Percentiles rank a stretch among this genome's conserved stretches.
These are phyloP conservation scores for Gastracanthus pulcherrimus DNA, from an alignment of 2,888 invertebrate genomes.

Conservation along the genomic window DNA sequence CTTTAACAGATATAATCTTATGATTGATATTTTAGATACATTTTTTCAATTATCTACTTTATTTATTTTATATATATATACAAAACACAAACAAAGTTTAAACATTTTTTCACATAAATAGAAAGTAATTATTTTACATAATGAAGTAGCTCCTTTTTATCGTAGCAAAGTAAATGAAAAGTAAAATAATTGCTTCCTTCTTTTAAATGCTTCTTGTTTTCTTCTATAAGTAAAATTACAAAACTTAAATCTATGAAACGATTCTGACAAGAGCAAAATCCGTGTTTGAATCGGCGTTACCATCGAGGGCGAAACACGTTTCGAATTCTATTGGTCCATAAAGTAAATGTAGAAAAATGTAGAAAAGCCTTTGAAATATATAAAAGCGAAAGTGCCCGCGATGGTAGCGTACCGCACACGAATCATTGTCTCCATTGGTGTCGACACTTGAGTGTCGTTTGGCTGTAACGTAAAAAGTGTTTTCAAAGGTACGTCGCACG, in stretches of 20 bases:
- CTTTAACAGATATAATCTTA: conserved; percentile 25
- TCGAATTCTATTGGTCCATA: not conserved
- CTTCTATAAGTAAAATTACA: not conserved
- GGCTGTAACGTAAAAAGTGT: conserved; percentile 32
- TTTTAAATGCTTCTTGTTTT: conserved; percentile 36
- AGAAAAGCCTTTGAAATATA: not conserved
- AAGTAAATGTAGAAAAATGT: not conserved
- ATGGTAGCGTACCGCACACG: conserved; percentile 36
- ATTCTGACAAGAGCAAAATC: conserved; percentile 40
- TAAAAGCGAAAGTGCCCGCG: not conserved
- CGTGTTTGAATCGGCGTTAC: conserved; percentile 36
- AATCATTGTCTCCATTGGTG: conserved; percentile 44
- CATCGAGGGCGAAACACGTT: not conserved
- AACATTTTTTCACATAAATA: conserved; percentile 30
- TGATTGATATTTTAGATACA: conserved; percentile 16
- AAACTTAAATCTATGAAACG: not conserved
- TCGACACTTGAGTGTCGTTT: conserved; percentile 22
- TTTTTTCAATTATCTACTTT: conserved; percentile 9
- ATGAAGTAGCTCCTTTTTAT: too few relatives aligned
- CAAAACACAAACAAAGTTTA: conserved; percentile 44
- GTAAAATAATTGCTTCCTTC: conserved; percentile 17
- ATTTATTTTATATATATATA: conserved; percentile 14
- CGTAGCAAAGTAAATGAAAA: not conserved
- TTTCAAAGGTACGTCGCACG: not conserved
- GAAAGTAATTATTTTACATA: conserved; percentile 32